phyloP scores from a whole-genome alignment of 2,888 invertebrate species.

The Melanargia galathea region DNA sequence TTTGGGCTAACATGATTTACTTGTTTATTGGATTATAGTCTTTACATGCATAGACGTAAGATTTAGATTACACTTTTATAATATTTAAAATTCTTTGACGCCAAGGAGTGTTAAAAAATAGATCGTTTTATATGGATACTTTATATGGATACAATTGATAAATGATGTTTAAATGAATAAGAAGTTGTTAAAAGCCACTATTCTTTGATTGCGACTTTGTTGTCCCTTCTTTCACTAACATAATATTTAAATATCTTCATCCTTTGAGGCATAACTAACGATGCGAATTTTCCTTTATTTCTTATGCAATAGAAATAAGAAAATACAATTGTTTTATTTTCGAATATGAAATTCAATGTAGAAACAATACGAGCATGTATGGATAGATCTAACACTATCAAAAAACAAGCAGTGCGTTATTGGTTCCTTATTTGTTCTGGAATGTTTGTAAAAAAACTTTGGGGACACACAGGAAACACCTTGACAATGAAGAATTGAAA shows the following conservation, averaged over 20 bases:
- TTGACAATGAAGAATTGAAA: no score
- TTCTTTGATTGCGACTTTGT: background rate
- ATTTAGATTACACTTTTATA: background rate
- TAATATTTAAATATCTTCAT: background rate
- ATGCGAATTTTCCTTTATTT: slow-evolving; percentile 3
- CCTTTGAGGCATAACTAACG: background rate
- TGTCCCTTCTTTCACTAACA: background rate
- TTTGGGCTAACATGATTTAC: slow-evolving; percentile 4
- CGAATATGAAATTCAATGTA: no score
- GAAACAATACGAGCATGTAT: no score
- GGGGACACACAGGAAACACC: no score
- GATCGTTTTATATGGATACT: no score
- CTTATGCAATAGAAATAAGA: slow-evolving; percentile 1
- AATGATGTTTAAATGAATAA: background rate
- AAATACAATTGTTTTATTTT: background rate
- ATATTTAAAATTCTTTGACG: background rate
- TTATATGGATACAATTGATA: no score
- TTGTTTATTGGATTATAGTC: slow-evolving; percentile 6
- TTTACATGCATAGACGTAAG: background rate
- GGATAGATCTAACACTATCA: no score
- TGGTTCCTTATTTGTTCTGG: no score
- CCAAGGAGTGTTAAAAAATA: background rate
- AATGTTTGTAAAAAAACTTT: no score
- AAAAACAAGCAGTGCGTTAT: no score
- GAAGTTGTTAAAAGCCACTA: no score